Base-by-base conservation (phyloP, 1,140 invertebrate species). In the Bombus impatiens region DNA sequence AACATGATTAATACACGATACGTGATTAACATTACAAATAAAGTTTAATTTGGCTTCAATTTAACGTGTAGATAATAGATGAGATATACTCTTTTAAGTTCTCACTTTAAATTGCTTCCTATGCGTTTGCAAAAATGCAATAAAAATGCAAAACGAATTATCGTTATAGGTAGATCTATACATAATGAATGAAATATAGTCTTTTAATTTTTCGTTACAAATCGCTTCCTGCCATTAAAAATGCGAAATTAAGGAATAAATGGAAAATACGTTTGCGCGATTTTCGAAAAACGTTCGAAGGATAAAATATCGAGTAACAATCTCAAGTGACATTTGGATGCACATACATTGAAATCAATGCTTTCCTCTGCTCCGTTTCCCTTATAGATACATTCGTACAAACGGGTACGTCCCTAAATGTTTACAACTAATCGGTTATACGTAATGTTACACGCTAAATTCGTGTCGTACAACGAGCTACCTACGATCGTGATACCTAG, bases 401-500 rank as follows among this genome's bases (percentile, higher is more conserved):
- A 90, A 90, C 42, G 84, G 65, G 71, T 90, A 91, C 76, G 82
- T 83, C n/a, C 62, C 57, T 90, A 90, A 87, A 87, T 80, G 25
- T 78, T 86, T 72, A 86, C 32, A 68, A 78, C 75, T 82, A 88
- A 82, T 75, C 79, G 87, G n/a, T 88, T 88, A 89, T 79, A 88
- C 35, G 78, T 13, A 80, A 86, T 42, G 37, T 88, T 91, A 91
- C 87, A 62, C 47, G 42, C 84, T 87, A 87, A 79, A n/a, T 90
- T 82, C 81, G 89, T 82, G 81, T 87, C 53, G n/a, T 85, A 90
- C 81, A 90, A 90, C 72, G 62, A 88, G 57, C 87, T 90, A 88
- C 28, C 78, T 90, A 90, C 72, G 42, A 82, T 87, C 75, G 86
- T 89, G 88, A 87, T 88, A 81, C 67, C 78, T 90, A 89, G 53